phyloP scores from a whole-genome alignment of 2,797 vertebrate genomes.

The Taenioides sp. region DNA sequence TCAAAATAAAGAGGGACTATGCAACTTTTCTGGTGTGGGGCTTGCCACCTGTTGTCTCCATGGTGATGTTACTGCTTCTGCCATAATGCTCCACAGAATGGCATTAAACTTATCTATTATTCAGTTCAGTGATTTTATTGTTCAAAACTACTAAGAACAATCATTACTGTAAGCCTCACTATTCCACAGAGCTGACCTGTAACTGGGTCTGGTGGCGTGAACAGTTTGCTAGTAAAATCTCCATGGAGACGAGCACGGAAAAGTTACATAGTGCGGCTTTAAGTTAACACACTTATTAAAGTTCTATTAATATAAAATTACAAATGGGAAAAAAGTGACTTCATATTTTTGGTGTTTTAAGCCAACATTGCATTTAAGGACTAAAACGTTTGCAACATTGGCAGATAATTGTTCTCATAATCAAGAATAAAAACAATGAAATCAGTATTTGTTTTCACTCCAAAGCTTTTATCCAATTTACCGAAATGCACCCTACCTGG shows the following conservation, averaged over 20 bases:
- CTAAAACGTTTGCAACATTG: too few relatives aligned
- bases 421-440: too few relatives aligned
- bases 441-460: too few relatives aligned
- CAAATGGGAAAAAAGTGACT: too few relatives aligned
- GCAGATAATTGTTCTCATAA: too few relatives aligned
- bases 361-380: too few relatives aligned
- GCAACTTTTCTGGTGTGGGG: not conserved
- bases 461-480: too few relatives aligned
- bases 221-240: not conserved
- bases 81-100: not conserved
- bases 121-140: not conserved
- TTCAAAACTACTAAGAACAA: not conserved
- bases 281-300: too few relatives aligned
- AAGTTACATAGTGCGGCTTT: not conserved
- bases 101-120: not conserved
- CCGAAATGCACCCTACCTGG: too few relatives aligned
- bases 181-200: not conserved
- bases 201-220: not conserved
- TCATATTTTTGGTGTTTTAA: too few relatives aligned
- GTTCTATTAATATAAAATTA: too few relatives aligned
- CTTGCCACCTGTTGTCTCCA: not conserved
- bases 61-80: not conserved
- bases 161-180: not conserved
- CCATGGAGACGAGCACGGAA: not conserved
- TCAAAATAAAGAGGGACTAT: not conserved